Evolutionary conservation across 2,113 vertebrate species (phyloP).

Genomic region (Notechis scutatus): DNA sequence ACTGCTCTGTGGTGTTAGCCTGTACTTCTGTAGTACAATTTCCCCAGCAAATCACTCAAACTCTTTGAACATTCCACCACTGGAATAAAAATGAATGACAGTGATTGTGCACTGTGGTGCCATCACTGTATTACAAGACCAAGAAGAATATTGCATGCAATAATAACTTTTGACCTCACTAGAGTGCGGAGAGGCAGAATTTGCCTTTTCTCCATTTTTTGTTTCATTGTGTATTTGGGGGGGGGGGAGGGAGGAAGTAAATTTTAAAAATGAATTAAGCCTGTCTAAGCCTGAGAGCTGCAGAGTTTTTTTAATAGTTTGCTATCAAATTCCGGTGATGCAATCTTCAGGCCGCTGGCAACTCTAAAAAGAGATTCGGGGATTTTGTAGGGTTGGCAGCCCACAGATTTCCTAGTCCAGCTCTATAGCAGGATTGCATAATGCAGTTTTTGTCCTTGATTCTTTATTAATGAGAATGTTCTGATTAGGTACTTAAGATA

Average conservation of each 20-base stretch:
- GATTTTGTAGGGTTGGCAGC: not conserved
- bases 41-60: not conserved
- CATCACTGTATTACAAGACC: not conserved
- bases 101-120: not conserved
- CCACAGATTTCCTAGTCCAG: not conserved
- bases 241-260: not conserved
- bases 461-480: not conserved
- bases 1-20: not conserved
- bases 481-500: not conserved
- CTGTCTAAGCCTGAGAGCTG: not conserved
- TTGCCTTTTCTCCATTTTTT: not conserved
- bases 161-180: not conserved
- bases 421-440: not conserved
- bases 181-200: not conserved
- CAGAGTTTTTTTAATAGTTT: not conserved
- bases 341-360: not conserved
- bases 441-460: not conserved
- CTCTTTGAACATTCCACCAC: not conserved
- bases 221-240: not conserved
- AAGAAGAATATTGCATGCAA: not conserved
- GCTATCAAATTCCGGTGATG: not conserved
- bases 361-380: not conserved
- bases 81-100: not conserved
- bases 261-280: not conserved
- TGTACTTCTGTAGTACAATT: not conserved